Evolutionary conservation across 2,113 vertebrate species (phyloP).

Genomic region (Pipa parva): DNA sequence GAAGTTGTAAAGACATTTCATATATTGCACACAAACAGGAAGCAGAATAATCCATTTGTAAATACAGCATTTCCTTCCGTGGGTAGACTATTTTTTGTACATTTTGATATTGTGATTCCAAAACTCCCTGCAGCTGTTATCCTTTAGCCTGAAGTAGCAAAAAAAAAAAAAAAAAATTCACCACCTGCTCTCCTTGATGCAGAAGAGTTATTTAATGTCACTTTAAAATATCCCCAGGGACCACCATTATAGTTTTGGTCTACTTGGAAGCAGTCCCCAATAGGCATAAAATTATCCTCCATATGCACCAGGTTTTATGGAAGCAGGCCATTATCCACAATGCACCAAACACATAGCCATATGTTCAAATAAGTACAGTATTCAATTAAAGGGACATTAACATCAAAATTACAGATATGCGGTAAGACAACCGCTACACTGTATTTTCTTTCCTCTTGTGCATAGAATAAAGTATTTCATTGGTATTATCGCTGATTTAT

Average conservation of each 20-base stretch:
- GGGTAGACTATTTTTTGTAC: background rate
- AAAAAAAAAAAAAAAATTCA: constrained; percentile 13
- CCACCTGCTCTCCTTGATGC: constrained; percentile 26
- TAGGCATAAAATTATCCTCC: background rate
- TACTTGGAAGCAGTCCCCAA: background rate
- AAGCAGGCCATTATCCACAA: too few species aligned
- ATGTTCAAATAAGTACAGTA: too few species aligned
- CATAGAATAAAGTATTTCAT: too few species aligned
- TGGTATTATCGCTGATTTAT: too few species aligned
- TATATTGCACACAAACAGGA: constrained; percentile 25
- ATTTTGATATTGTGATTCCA: background rate
- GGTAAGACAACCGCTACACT: too few species aligned
- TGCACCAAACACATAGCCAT: too few species aligned
- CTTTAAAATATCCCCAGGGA: constrained; percentile 5
- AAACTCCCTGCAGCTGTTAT: constrained; percentile 1
- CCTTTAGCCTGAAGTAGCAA: background rate
- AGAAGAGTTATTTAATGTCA: constrained; percentile 14
- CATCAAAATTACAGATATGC: too few species aligned
- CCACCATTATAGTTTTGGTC: constrained; percentile 3
- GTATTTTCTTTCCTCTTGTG: too few species aligned
- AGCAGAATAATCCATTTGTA: constrained; percentile 10
- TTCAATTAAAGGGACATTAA: too few species aligned
- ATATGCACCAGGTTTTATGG: background rate
- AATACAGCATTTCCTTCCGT: constrained; percentile 14
- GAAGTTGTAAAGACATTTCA: constrained; percentile 19